Conservation (phyloP, 1,140 invertebrate species). For the Dendrolimus kikuchii region DNA sequence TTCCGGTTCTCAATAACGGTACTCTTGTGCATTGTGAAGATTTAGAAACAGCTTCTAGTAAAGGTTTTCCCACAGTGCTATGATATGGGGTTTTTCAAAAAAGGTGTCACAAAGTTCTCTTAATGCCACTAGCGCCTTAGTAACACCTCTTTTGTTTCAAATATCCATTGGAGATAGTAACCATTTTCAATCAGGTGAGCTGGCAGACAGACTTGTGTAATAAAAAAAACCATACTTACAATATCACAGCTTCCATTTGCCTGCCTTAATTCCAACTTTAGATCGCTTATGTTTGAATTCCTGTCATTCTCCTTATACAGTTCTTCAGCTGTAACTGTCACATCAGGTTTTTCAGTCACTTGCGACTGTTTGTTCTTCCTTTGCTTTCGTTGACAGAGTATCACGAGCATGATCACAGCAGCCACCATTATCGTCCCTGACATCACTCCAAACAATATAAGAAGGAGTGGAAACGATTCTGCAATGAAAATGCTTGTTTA, state of each 20-base stretch:
- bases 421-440: constrained; percentile 79
- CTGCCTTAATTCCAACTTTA: constrained; percentile 90
- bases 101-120: too few relatives aligned
- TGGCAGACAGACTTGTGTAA: constrained; percentile 3
- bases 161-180: too few relatives aligned
- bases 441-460: constrained; percentile 77
- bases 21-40: too few relatives aligned
- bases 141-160: too few relatives aligned
- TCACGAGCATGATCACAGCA: constrained; percentile 76
- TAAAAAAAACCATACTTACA: constrained; percentile 37
- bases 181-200: too few relatives aligned
- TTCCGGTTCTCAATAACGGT: too few relatives aligned
- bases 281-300: constrained; percentile 91
- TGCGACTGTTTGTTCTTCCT: constrained; percentile 60
- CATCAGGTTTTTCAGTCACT: constrained; percentile 63
- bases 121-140: too few relatives aligned
- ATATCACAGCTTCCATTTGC: constrained; percentile 80
- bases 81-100: too few relatives aligned
- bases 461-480: constrained; percentile 78
- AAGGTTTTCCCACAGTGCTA: too few relatives aligned
- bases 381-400: constrained; percentile 76
- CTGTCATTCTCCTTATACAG: constrained; percentile 89
- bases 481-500: constrained; percentile 34
- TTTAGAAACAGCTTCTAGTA: too few relatives aligned
- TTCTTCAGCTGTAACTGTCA: constrained; percentile 78